A percentile compares a stretch with the other conserved stretches of the same genome.
phyloP scores from a whole-genome alignment of 2,888 invertebrate genomes.

The Hypsopygia costalis region DNA sequence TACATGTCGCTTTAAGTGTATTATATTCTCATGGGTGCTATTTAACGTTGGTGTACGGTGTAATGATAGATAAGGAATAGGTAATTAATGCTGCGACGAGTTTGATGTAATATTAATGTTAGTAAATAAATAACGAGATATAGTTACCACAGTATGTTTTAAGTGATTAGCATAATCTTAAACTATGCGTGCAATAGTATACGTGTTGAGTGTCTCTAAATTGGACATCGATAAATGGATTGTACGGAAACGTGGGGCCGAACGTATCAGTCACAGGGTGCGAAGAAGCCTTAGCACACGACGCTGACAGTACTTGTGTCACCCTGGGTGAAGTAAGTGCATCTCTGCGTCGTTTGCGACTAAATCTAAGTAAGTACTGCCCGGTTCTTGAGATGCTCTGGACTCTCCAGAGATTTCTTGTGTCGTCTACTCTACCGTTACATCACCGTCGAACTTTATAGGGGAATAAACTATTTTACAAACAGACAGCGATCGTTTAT shows the following conservation, averaged over 20 bases:
- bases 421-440: conserved; percentile 27
- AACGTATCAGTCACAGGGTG: conserved; percentile 54
- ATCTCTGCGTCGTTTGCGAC: no score
- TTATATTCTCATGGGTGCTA: conserved; percentile 76
- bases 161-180: conserved; percentile 62
- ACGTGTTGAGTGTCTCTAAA: conserved; percentile 39
- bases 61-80: conserved; percentile 39
- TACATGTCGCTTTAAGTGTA: conserved; percentile 70
- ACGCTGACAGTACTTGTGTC: no score
- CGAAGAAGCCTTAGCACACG: conserved; percentile 47
- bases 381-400: conserved; percentile 19
- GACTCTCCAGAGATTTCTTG: conserved; percentile 20
- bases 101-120: conserved; percentile 28
- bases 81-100: conserved; percentile 36
- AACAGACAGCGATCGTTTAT: conserved; percentile 11
- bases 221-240: conserved; percentile 33
- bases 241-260: conserved; percentile 23
- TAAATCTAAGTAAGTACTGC: conserved; percentile 20
- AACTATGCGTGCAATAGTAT: conserved; percentile 71
- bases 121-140: conserved; percentile 30
- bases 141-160: conserved; percentile 43
- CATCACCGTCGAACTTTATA: conserved; percentile 36
- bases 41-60: conserved; percentile 71
- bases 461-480: conserved; percentile 4
- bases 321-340: conserved; percentile 15